phyloP scores from a whole-genome alignment of 2,888 invertebrate genomes.

The Chloroclystis v-ata region DNA sequence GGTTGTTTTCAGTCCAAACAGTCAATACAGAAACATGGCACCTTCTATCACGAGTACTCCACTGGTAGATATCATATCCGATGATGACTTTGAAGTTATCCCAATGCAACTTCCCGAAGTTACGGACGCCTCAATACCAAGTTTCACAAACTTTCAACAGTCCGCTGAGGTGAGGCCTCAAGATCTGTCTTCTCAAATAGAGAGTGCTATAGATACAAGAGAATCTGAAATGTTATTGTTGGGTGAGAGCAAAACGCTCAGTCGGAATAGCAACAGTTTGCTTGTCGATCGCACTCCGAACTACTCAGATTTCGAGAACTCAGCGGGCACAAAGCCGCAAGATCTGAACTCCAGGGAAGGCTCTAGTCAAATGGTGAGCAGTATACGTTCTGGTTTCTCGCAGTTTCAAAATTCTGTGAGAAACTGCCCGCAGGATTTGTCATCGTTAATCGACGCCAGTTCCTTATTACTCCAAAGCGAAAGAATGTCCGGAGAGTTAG shows the following conservation, averaged over 20 bases:
- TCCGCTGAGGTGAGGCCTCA: conserved; percentile 60
- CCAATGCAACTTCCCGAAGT: conserved; percentile 43
- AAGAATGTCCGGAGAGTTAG: conserved; percentile 46
- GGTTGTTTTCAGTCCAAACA: conserved; percentile 45
- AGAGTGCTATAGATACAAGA: conserved; percentile 24
- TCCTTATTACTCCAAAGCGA: conserved; percentile 52
- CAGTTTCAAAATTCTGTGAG: conserved; percentile 54
- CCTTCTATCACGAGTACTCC: conserved; percentile 66
- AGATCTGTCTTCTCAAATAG: conserved; percentile 35
- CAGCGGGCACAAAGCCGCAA: conserved; percentile 52
- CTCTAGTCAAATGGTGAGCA: conserved; percentile 51
- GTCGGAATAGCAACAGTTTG: conserved; percentile 41
- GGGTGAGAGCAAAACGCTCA: conserved; percentile 47
- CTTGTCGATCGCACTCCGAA: conserved; percentile 45
- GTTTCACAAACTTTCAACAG: conserved; percentile 50
- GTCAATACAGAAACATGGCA: conserved; percentile 48
- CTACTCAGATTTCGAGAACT: conserved; percentile 61
- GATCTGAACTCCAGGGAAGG: conserved; percentile 44
- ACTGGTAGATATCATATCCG: conserved; percentile 32
- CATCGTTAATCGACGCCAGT: conserved; percentile 54
- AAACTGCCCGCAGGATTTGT: conserved; percentile 57
- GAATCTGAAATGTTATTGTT: conserved; percentile 46
- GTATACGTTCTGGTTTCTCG: conserved; percentile 53
- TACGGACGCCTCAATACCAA: conserved; percentile 34
- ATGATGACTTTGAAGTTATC: conserved; percentile 38